phyloP scores from a whole-genome alignment of 2,113 vertebrate genomes.

The Planiliza haematocheilus region DNA sequence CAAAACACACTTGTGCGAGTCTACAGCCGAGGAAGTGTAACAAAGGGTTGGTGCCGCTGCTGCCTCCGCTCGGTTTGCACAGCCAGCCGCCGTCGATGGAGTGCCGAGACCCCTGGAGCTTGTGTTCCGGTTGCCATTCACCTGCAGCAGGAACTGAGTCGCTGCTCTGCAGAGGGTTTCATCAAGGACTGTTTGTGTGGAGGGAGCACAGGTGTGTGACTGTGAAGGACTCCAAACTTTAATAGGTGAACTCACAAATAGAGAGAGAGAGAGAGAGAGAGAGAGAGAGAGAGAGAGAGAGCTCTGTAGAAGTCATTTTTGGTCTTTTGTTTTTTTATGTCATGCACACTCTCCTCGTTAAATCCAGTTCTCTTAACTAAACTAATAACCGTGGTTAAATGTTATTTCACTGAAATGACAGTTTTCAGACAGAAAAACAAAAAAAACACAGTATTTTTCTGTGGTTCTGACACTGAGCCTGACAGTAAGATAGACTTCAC shows the following conservation, averaged over 20 bases:
- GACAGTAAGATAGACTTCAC: background rate
- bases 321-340: background rate
- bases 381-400: background rate
- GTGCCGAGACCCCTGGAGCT: conserved; percentile 17
- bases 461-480: background rate
- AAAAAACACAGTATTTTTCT: background rate
- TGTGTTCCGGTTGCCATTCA: conserved; percentile 9
- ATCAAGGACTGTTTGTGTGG: conserved; percentile 3
- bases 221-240: conserved; percentile 1
- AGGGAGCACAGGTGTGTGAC: conserved; percentile 12
- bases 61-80: background rate
- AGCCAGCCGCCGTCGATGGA: background rate
- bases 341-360: no score
- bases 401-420: background rate
- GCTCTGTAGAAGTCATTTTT: no score
- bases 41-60: background rate
- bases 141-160: conserved; percentile 23
- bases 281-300: no score
- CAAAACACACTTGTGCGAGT: conserved; percentile 13
- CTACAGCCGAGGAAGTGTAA: background rate
- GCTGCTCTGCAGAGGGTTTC: conserved; percentile 1
- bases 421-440: background rate
- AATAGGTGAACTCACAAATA: no score
- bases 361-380: background rate
- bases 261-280: no score